Evolutionary conservation across 2,113 vertebrate species (phyloP), one percentile per base, ranked within the genome.

Genomic region (Murina feae): DNA sequence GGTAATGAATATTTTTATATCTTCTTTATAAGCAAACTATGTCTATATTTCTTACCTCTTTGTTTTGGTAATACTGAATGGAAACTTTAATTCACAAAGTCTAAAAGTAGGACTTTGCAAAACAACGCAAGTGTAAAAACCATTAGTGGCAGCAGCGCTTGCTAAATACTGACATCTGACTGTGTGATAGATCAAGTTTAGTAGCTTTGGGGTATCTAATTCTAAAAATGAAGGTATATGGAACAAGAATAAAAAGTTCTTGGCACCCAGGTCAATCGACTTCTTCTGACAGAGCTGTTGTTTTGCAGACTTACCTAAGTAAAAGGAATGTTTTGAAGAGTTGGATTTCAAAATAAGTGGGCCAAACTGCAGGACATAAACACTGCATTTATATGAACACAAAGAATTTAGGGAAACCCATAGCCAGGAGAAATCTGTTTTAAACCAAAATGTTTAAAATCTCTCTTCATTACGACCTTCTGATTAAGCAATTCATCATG

Each of bases 61-160:
- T 65, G 13, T 89, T 91, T 89, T 90, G 93, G 35, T 95, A 88
- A 97, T 94, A 71, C 7, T 81, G 32, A 97, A 93, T 95, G 68
- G 96, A 53, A 94, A 75, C 20, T 96, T 96, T 95, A 79, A 94
- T 96, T 96, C 51, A 86, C 58, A 72, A 93, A 44, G 85, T 89
- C 85, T 97, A 82, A 92, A 93, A 94, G 76, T 91, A 90, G 78
- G 58, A 60, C 30, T 80, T 86, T 83, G 35, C 35, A 44, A 91
- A 97, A 84, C 53, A 96, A 96, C 18, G 2, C n/a, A 96, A 72
- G 84, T 96, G 89, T 55, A 87, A 97, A 97, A 98, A 60, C 28
- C 74, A 89, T 95, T 96, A 87, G 4, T 86, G 53, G 78, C 91
- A 94, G 66, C 20, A 91, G 92, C 13, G 83, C 93, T 96, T 71